Conservation (phyloP, 2,888 invertebrate species). For the Drepanosiphum platanoidis region DNA sequence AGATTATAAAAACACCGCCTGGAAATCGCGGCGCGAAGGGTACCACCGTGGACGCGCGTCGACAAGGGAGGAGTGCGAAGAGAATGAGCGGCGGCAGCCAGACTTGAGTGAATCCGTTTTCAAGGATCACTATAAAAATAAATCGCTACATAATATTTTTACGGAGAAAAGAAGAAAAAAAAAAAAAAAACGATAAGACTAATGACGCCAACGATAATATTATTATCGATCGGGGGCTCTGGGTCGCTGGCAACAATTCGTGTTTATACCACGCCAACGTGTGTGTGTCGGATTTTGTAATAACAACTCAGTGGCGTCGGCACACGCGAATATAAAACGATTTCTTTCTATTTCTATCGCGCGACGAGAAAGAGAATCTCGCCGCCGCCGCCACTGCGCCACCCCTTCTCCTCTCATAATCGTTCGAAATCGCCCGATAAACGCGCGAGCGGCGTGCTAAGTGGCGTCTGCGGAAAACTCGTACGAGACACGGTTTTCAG, state of each 20-base stretch:
- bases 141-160: conserved; percentile 40
- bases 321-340: conserved; percentile 5
- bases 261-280: conserved; percentile 36
- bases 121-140: conserved; percentile 59
- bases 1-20: conserved; percentile 33
- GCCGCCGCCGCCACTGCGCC: background rate
- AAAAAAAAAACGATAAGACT: conserved; percentile 49
- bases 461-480: background rate
- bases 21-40: background rate
- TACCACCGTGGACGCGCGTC: background rate
- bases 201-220: conserved; percentile 62
- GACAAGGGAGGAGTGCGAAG: background rate
- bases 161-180: background rate
- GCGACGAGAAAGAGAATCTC: background rate
- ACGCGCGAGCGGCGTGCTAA: too few relatives aligned
- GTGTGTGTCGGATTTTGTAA: conserved; percentile 37
- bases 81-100: background rate
- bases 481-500: background rate
- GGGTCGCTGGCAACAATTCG: conserved; percentile 56
- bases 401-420: background rate
- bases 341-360: conserved; percentile 48
- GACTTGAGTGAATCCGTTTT: conserved; percentile 19
- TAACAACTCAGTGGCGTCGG: conserved; percentile 24
- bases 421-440: background rate
- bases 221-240: conserved; percentile 50